Evolutionary conservation across 2,797 vertebrate genomes (phyloP).

Genomic region (Pagetopsis macropterus): DNA sequence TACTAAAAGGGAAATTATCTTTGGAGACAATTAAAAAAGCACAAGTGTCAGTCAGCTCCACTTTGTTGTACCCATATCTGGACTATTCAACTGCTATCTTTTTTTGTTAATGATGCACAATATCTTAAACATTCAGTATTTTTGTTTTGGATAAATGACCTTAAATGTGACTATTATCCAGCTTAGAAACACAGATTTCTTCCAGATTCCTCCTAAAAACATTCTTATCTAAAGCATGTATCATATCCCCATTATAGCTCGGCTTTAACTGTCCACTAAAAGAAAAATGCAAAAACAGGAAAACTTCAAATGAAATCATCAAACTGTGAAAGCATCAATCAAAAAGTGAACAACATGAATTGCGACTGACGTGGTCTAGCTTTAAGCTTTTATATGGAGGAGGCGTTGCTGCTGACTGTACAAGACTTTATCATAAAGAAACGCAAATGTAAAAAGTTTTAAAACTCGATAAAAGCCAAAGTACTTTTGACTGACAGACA

Average conservation of each 20-base stretch:
- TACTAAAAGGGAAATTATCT: not conserved
- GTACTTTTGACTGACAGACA: not conserved
- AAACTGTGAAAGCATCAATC: not conserved
- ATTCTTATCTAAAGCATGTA: not conserved
- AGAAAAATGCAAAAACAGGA: not conserved
- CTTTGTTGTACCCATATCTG: not conserved
- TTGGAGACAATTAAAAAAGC: not conserved
- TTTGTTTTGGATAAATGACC: not conserved
- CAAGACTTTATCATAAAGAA: not conserved
- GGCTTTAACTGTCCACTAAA: conserved; percentile 14
- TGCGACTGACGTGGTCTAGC: not conserved
- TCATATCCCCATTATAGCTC: conserved; percentile 1
- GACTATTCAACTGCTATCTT: not conserved
- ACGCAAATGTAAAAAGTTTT: not conserved
- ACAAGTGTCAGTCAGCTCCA: not conserved
- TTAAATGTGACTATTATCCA: not conserved
- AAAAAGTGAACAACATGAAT: not conserved
- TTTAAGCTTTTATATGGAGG: not conserved
- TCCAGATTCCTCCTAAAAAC: not conserved
- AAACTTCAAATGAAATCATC: not conserved
- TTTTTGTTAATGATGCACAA: not conserved
- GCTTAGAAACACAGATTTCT: not conserved
- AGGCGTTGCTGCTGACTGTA: not conserved
- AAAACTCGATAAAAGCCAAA: not conserved
- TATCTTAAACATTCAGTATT: not conserved